phyloP scores from a whole-genome alignment of 2,888 invertebrate genomes.

The Drosophila lacicola region DNA sequence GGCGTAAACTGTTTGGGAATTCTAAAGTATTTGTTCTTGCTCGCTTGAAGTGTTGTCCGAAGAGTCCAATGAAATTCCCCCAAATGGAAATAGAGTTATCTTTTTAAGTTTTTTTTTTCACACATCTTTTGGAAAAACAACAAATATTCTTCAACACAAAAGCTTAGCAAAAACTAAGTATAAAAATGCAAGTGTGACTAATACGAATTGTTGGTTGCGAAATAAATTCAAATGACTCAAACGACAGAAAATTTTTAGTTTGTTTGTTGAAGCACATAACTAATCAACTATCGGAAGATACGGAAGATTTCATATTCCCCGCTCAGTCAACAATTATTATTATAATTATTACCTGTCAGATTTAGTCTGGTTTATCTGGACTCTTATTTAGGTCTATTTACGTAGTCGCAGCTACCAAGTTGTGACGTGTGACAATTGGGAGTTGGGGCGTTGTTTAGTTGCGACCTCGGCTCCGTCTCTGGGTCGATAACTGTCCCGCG shows the following conservation, averaged over 20 bases:
- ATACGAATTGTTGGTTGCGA: not conserved
- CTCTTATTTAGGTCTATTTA: not conserved
- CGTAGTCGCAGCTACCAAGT: constrained; percentile 5
- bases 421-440: constrained; percentile 12
- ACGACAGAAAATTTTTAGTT: not conserved
- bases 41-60: not conserved
- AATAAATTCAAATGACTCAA: constrained; percentile 20
- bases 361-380: constrained; percentile 11
- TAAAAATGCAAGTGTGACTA: constrained; percentile 3
- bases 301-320: too few species aligned
- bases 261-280: not conserved
- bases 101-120: not conserved
- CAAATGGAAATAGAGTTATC: too few species aligned
- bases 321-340: constrained; percentile 4
- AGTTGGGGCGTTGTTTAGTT: constrained; percentile 34
- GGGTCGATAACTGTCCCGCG: constrained; percentile 52
- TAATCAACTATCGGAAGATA: too few species aligned
- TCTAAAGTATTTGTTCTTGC: not conserved
- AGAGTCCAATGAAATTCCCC: not conserved
- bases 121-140: not conserved
- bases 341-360: not conserved
- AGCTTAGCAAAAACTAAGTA: too few species aligned
- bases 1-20: not conserved
- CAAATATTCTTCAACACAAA: not conserved
- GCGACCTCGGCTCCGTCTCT: constrained; percentile 15